Evolutionary conservation across 2,888 invertebrate genomes (phyloP), one percentile per base, ranked within the genome.

Genomic region (Leptopilina syphax): DNA sequence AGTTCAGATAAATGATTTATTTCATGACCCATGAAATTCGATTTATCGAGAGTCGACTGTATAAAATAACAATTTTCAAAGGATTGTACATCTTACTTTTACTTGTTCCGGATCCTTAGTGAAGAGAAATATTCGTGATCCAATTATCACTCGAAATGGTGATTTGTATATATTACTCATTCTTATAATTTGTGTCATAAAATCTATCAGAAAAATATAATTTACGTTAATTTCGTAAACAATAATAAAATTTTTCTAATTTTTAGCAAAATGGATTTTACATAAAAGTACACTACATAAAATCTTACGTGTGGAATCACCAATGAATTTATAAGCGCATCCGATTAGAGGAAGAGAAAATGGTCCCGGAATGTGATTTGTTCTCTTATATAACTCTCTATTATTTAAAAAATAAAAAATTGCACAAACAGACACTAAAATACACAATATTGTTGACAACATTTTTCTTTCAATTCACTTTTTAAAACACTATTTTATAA

Each of bases 161-260:
- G 63, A 63, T 24, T 18, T 24, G 24, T 63, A 78, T 34, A 65
- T 41, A 65, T 63, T 67, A 77, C 60, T 79, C 57, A 18, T 80
- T 79, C n/a, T 63, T 44, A 79, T 60, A 47, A 68, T 27, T 63
- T 34, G 77, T 60, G 47, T 67, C 27, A 79, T 65, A 67, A 34
- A 67, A 79, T 54, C 41, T 79, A 79, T 18, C 57, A 77, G 24
- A 54, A 47, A 12, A 78, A 60, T 65, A 79, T 76, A 41, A 41
- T 41, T 6, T 44, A 0, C 44, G 7, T 44, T 44, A 44, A 6
- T 44, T 44, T 44, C 34, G 34, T 34, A 5, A 34, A 34, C 34
- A 0, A 34, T 44, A 7, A 44, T 76, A 65, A 34, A 34, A 34
- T 34, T 34, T 34, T 66, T 77, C 66, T 57, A 76, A 24, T 66